Evolutionary conservation across 2,888 invertebrate species (phyloP).

Genomic region (Malthinus seriepunctatus): DNA sequence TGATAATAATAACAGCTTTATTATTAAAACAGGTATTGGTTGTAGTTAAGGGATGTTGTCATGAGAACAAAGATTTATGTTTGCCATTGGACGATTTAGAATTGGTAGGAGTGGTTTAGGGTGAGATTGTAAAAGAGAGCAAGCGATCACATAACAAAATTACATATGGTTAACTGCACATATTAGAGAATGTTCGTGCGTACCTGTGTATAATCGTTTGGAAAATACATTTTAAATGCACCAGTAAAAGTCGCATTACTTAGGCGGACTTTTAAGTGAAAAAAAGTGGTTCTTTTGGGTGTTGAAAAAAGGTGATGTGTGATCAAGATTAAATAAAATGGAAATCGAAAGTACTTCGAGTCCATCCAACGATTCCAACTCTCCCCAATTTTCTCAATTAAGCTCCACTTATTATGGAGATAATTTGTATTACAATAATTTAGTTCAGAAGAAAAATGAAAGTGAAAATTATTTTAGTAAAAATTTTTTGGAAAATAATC

Average conservation of each 20-base stretch:
- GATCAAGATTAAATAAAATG: constrained; percentile 31
- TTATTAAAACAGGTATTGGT: constrained; percentile 39
- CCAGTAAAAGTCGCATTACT: neutral
- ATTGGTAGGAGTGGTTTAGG: constrained; percentile 35
- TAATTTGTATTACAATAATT: constrained; percentile 44
- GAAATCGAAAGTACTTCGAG: constrained; percentile 46
- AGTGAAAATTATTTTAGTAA: constrained; percentile 44
- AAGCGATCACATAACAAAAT: constrained; percentile 30
- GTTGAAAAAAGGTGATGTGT: neutral
- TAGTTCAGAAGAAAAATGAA: constrained; percentile 33
- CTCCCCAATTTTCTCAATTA: constrained; percentile 38
- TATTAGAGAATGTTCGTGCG: constrained; percentile 10
- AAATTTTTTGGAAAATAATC: constrained; percentile 31
- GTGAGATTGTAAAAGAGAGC: constrained; percentile 22
- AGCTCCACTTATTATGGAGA: constrained; percentile 45
- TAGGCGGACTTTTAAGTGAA: neutral
- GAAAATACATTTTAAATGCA: constrained; percentile 18
- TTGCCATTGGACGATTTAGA: constrained; percentile 14
- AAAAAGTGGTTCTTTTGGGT: neutral
- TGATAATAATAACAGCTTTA: too few species aligned
- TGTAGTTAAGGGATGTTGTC: constrained; percentile 39
- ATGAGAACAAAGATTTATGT: constrained; percentile 31
- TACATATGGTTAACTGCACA: constrained; percentile 18
- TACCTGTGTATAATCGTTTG: constrained; percentile 20
- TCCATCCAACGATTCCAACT: constrained; percentile 50